phyloP scores from a whole-genome alignment of 2,113 vertebrate species.

The Oriolus oriolus region DNA sequence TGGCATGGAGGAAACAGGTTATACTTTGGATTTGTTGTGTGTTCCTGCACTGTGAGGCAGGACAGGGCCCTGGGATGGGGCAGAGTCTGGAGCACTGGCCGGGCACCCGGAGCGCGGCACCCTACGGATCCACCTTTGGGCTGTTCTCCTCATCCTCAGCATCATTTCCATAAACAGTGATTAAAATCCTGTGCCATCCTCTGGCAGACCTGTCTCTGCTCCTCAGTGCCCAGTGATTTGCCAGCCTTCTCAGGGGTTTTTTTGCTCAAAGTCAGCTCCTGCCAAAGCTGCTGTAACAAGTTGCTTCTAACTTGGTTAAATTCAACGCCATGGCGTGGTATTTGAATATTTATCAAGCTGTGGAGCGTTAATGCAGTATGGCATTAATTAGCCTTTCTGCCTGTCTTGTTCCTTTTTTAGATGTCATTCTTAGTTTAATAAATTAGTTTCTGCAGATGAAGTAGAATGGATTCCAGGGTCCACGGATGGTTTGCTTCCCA shows the following conservation, averaged over 20 bases:
- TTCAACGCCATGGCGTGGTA: not conserved
- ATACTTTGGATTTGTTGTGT: not conserved
- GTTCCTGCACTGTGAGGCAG: not conserved
- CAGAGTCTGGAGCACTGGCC: not conserved
- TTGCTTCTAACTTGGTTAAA: slow-evolving; percentile 24
- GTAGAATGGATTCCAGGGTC: slow-evolving; percentile 25
- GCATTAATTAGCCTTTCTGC: slow-evolving; percentile 72
- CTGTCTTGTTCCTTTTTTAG: slow-evolving; percentile 64
- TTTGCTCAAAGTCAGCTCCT: not conserved
- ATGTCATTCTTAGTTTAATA: slow-evolving; percentile 67
- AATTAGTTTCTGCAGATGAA: slow-evolving; percentile 63
- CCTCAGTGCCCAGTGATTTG: not conserved
- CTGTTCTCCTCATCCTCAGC: not conserved
- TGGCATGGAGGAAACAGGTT: not conserved
- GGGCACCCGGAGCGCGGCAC: too few species aligned
- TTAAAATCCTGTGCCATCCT: not conserved
- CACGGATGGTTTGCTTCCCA: slow-evolving; percentile 21
- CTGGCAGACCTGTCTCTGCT: not conserved
- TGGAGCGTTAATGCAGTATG: slow-evolving; percentile 67
- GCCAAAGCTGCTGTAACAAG: not conserved
- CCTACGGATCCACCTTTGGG: accelerated
- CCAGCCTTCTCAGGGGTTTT: not conserved
- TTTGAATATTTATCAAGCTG: slow-evolving; percentile 68
- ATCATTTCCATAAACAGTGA: not conserved
- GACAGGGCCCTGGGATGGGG: not conserved